phyloP scores from a whole-genome alignment of 53 echinoderm and acorn worm genomes.

The Apostichopus leukothele region DNA sequence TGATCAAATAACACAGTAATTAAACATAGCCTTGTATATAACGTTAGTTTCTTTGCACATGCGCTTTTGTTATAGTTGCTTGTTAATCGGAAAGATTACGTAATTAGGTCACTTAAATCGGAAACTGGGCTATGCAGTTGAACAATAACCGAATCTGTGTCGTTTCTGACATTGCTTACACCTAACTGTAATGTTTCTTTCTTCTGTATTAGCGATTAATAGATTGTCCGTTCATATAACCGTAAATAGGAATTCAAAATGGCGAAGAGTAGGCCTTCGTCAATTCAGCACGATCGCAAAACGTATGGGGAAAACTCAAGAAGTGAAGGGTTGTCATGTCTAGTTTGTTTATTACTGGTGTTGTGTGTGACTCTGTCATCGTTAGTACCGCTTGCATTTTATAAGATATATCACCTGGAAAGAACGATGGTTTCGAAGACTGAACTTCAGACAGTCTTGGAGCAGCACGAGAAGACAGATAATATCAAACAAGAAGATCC shows the following conservation, averaged over 20 bases:
- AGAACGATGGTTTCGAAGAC: not conserved
- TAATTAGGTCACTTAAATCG: not conserved
- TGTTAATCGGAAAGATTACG: not conserved
- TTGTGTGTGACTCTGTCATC: not conserved
- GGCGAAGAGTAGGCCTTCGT: not conserved
- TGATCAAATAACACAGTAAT: no score
- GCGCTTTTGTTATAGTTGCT: no score
- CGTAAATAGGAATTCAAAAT: not conserved
- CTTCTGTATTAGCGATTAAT: no score
- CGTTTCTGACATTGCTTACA: no score
- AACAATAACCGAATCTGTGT: not conserved
- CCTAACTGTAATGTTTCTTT: no score
- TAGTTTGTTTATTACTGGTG: not conserved
- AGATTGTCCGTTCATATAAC: not conserved
- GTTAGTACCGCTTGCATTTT: slow-evolving; percentile 3
- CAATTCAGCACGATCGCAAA: not conserved
- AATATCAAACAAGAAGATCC: not conserved
- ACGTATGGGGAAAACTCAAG: not conserved
- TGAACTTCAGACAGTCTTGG: not conserved
- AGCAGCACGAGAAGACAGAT: not conserved
- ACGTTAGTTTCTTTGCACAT: no score
- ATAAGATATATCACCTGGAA: not conserved
- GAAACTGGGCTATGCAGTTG: not conserved
- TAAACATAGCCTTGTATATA: no score
- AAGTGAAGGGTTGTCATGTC: not conserved